Evolutionary conservation across 2,797 vertebrate genomes (phyloP), one percentile per base, ranked within the genome.

Genomic region (Prionace glauca): DNA sequence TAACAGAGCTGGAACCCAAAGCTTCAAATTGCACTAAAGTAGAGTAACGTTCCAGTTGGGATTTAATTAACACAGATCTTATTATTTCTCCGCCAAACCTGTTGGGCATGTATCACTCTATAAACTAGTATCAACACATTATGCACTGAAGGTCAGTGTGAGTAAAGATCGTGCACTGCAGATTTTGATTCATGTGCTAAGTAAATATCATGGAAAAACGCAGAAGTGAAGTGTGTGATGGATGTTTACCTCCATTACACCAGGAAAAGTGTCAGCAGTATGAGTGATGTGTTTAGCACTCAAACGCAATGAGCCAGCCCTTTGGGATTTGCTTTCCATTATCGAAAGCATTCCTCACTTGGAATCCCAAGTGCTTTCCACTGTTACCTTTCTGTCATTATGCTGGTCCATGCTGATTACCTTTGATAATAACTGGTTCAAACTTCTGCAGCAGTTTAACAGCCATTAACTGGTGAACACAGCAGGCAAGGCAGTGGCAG

Each of bases 21-120:
- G 98, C 98, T 96, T 98, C 98, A 32, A 99, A 99, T 97, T 99
- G 98, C 97, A 99, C 98, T 87, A 98, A 98, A 98, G 98, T 99
- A 96, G 98, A 98, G 98, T 99, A 96, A 97, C 97, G 56, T 86
- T 95, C 32, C 50, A 84, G 22, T 26, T 60, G 56, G 56, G n/a
- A 81, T 56, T 79, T 24, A 62, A 29, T 94, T 94, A 72, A 71
- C 67, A 94, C 67, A 56, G 22, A 71, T 22, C 26, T 94, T 94
- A 94, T 8, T 29, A 24, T 72, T 72, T 29, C 92, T 26, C 88
- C 36, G 22, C 26, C 87, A 88, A 88, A 91, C 5, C 88, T 65
- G 29, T n/a, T 1, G 16, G 14, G 32, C 32, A 4, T 20, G 16
- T 91, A n/a, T 36, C 60, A 67, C 12, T 65, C 32, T 62, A 65